phyloP scores from a whole-genome alignment of 2,113 vertebrate species.

The Cricetomys ansorgei region DNA sequence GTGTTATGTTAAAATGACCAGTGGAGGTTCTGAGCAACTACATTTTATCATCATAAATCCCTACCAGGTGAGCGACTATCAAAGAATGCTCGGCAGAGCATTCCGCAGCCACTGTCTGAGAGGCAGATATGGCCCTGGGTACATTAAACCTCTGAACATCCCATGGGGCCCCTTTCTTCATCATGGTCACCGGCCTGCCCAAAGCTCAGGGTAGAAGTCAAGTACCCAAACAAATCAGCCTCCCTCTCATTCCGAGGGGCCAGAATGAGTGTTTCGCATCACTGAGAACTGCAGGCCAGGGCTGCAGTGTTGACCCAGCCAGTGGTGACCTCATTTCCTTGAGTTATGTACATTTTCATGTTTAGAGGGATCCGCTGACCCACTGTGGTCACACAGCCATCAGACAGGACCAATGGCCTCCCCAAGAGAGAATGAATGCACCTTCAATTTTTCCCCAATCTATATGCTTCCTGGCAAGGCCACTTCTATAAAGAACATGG shows the following conservation, averaged over 20 bases:
- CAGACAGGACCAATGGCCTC: background rate
- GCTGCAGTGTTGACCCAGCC: background rate
- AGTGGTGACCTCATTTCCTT: slow-evolving; percentile 59
- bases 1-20: background rate
- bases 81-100: background rate
- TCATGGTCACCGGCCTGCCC: slow-evolving; percentile 22
- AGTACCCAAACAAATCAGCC: slow-evolving; percentile 40
- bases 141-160: background rate
- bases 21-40: background rate
- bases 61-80: background rate
- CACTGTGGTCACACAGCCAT: background rate
- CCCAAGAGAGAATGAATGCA: background rate
- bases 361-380: background rate
- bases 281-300: slow-evolving; percentile 40
- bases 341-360: background rate
- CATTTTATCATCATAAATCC: background rate
- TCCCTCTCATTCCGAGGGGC: background rate
- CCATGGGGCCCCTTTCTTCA: slow-evolving; percentile 42
- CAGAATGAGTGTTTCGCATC: slow-evolving; percentile 61
- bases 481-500: background rate
- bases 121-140: background rate
- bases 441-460: background rate
- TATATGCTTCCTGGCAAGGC: background rate
- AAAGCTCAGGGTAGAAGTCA: slow-evolving; percentile 29
- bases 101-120: background rate